Base-by-base conservation (phyloP, 2,888 invertebrate genomes). In the Cerceris ruficornis region DNA sequence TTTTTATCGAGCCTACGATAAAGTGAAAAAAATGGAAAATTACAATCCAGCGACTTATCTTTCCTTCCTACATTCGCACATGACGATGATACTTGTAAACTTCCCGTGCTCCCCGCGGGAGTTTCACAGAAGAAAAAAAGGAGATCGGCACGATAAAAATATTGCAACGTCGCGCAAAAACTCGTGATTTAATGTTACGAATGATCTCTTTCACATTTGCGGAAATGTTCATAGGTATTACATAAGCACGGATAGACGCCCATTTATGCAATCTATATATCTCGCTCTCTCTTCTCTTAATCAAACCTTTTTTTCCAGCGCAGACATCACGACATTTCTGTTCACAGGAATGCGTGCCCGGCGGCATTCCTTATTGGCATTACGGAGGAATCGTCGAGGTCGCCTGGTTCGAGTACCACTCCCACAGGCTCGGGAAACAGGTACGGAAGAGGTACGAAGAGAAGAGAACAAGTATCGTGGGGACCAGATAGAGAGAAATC, bases 341-440 rank as follows among this genome's bases (percentile, higher is more conserved):
- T 59, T 65, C 61, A 52, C n/a, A 70, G 80, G 85, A 83, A 85
- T 85, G 85, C 67, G 60, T 76, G 72, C 76, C 64, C 69, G 72
- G 67, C 82, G 82, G 76, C 87, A 88, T 88, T 89, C 85, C 85
- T 84, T 80, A 80, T 88, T 83, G 87, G 85, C 86, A 86, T 84
- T 87, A 84, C 72, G 75, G 82, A 82, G 87, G 82, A 85, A 83
- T 84, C 76, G 77, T 83, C 87, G 88, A 89, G 89, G 89, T 81
- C 89, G 86, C 76, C 89, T 86, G 88, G 89, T 89, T 88, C 84
- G 81, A 84, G 85, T 87, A 86, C 85, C 88, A 87, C 86, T 87
- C 86, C 88, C 86, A 83, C 82, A 57, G 80, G 73, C 74, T 70
- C 7, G 65, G 75, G 74, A 74, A 75, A 78, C 87, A 80, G 80